Base-by-base conservation (phyloP, 2,113 vertebrate genomes). In the Erythrocebus patas region DNA sequence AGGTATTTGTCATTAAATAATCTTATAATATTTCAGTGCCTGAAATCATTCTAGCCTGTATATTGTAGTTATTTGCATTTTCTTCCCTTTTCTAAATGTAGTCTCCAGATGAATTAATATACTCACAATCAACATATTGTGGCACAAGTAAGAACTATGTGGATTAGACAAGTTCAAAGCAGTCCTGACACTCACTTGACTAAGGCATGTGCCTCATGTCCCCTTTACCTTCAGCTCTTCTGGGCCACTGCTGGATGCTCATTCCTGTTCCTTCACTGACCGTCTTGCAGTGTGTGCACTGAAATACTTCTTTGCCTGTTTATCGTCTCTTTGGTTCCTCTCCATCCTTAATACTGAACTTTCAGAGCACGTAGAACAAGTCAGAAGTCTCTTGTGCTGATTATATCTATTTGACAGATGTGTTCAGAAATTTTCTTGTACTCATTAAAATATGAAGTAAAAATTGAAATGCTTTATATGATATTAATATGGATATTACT, bases 351-450 rank as follows among this genome's bases (percentile, higher is more conserved):
- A 90, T 84, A 86, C 94, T 87, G 22, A 94, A 82, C 96, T 98
- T 96, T 83, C 1, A 91, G 96, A 98, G 88, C 55, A 88, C 18
- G 25, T 87, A 95, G 97, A 98, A 68, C 88, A 96, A 97, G 93
- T 95, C 90, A 93, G 95, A 82, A 87, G 96, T 91, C 78, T 96
- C 96, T 94, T 95, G 75, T 96, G 73, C 95, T 97, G 96, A 98
- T 97, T 97, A 88, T 95, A 97, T 97, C 91, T 87, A 59, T 89
- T 97, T 98, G 97, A 97, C 95, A 98, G 98, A 97, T 98, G 78
- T 91, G 96, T 98, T 97, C 96, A 97, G 97, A 98, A 97, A 96
- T 97, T 98, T 98, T 87, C 97, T 96, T 95, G 30, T 43, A 64
- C 97, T 97, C 92, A 86, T 98, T 98, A 98, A 97, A 98, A 97